Conservation (phyloP, 2,113 vertebrate species). For the Otis tarda region DNA sequence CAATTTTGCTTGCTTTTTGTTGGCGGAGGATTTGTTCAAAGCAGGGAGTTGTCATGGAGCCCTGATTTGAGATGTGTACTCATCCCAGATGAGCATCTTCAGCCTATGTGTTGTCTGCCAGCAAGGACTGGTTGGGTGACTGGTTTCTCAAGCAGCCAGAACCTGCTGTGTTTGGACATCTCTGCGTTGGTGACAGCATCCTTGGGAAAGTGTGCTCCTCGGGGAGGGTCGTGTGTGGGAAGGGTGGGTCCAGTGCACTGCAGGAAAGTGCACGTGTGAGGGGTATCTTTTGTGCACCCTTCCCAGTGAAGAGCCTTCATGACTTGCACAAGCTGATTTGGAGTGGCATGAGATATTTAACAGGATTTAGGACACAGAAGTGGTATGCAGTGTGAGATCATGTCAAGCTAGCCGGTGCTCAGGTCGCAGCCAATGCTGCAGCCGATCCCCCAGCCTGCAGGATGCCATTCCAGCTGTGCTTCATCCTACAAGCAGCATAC, state of each 20-base stretch:
- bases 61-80: neutral
- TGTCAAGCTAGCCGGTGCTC: neutral
- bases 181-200: neutral
- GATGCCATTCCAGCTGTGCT: neutral
- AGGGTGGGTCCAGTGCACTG: accelerated
- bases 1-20: neutral
- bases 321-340: neutral
- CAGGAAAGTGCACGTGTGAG: accelerated
- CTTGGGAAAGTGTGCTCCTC: neutral
- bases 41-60: accelerated
- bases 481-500: neutral
- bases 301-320: neutral
- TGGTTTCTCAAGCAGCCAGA: neutral
- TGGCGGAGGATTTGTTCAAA: neutral
- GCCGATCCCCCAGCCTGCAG: neutral
- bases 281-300: neutral
- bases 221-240: neutral
- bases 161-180: neutral
- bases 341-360: accelerated
- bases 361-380: neutral
- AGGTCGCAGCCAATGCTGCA: neutral
- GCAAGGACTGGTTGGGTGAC: accelerated
- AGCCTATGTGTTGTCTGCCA: neutral
- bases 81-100: accelerated
- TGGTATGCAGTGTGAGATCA: neutral